Conservation (phyloP, 2,797 vertebrate species). For the Poeciliopsis presidionis region DNA sequence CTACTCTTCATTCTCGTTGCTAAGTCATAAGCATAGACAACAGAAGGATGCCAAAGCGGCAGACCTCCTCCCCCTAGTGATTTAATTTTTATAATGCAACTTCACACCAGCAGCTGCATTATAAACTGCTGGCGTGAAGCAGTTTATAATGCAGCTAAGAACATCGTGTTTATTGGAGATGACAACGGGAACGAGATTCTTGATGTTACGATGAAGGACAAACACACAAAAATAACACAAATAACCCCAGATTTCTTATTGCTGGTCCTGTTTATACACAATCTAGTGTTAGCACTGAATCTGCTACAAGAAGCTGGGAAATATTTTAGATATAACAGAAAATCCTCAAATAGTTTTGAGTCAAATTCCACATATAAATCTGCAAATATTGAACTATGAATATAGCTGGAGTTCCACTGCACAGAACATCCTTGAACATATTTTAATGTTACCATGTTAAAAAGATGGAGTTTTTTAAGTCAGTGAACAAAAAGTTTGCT, state of each 20-base stretch:
- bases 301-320: not conserved
- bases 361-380: not conserved
- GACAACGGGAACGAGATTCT: not conserved
- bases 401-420: no score
- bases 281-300: not conserved
- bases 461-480: not conserved
- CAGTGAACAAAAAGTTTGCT: not conserved
- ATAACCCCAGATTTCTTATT: not conserved
- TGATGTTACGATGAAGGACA: not conserved
- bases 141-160: not conserved
- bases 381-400: not conserved
- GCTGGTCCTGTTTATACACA: not conserved
- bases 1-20: not conserved
- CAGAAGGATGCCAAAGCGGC: not conserved
- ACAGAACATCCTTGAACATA: not conserved
- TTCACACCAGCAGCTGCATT: not conserved
- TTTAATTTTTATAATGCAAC: not conserved
- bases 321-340: no score
- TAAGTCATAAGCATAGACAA: not conserved
- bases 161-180: not conserved
- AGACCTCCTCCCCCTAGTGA: not conserved
- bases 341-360: no score
- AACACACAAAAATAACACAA: not conserved
- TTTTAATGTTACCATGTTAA: not conserved
- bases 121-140: no score